Base-by-base conservation (phyloP, 2,888 invertebrate species). In the Phasia obesa region DNA sequence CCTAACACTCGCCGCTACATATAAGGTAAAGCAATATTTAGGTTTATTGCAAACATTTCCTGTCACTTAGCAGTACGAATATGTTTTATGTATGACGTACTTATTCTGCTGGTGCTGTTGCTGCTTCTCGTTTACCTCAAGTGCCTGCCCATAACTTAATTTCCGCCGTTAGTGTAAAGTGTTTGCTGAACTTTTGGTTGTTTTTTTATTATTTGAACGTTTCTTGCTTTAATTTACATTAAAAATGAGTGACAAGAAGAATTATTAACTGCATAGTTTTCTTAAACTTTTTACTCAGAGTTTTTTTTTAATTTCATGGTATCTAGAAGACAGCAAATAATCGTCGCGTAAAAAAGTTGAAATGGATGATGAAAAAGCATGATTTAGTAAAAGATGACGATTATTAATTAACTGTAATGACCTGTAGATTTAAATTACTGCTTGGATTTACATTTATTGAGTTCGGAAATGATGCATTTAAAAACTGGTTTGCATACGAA, bases 21-120 rank as follows among this genome's bases (percentile, higher is more conserved):
- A 49, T 47, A 47, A 38, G 62, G 44, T 31, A 31, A 53, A 6
- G 53, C 57, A 57, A 49, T 67, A 77, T 77, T 81, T 31, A 73
- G 67, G 76, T 76, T 81, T 81, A 78, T 70, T 44, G 23, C 67
- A 51, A 49, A 83, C 83, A 79, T 75, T 79, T 78, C 79, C 78
- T 71, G 64, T 65, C 73, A 59, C 64, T 75, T 64, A 73, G 17
- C 78, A 55, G 64, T 55, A 74, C n/a, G 62, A 55, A 42, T 53
- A 59, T 67, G 51, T 76, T 49, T 67, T 19, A 51, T 53, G 42
- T 51, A 49, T 49, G 57, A 65, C 55, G 65, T 51, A 19, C 38
- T 67, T 23, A 38, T n/a, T 35, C 38, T 13, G 19, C 47, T 19
- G n/a, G 15, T 11, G 27, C n/a, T 59, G 69, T 3, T 35, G n/a